Conservation (phyloP, 2,113 vertebrate genomes). For the Oostethus manadensis region DNA sequence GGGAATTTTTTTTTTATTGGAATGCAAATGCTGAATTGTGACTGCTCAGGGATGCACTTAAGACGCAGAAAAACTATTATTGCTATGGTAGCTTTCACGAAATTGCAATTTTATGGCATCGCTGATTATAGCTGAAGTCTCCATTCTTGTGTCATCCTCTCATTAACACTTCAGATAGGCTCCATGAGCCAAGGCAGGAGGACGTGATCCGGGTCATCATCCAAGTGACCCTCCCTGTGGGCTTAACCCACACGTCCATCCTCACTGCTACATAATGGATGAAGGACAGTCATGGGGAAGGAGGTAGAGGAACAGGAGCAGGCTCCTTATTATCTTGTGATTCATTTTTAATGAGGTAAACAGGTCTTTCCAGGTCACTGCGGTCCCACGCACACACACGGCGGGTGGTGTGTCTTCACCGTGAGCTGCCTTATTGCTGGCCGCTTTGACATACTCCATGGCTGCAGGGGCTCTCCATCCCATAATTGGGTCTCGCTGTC, state of each 20-base stretch:
- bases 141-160: slow-evolving; percentile 49
- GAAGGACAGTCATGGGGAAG: slow-evolving; percentile 54
- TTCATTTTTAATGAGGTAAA: slow-evolving; percentile 76
- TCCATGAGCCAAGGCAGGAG: slow-evolving; percentile 13
- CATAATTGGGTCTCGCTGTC: slow-evolving; percentile 72
- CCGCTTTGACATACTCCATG: slow-evolving; percentile 56
- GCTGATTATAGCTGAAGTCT: not conserved
- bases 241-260: slow-evolving; percentile 51
- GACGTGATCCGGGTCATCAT: slow-evolving; percentile 24
- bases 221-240: slow-evolving; percentile 64
- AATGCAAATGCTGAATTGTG: too few relatives aligned
- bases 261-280: slow-evolving; percentile 72
- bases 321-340: slow-evolving; percentile 69
- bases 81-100: too few relatives aligned
- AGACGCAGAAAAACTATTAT: too few relatives aligned
- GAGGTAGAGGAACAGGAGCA: slow-evolving; percentile 15
- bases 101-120: too few relatives aligned
- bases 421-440: slow-evolving; percentile 52
- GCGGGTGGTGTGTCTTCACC: slow-evolving; percentile 50
- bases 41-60: too few relatives aligned
- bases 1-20: too few relatives aligned
- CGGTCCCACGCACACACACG: slow-evolving; percentile 34
- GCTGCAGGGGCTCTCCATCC: slow-evolving; percentile 57
- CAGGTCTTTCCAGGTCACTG: slow-evolving; percentile 73
- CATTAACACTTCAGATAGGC: slow-evolving; percentile 35